Evolutionary conservation across 2,797 vertebrate genomes (phyloP).

Genomic region (Galaxias olidus): DNA sequence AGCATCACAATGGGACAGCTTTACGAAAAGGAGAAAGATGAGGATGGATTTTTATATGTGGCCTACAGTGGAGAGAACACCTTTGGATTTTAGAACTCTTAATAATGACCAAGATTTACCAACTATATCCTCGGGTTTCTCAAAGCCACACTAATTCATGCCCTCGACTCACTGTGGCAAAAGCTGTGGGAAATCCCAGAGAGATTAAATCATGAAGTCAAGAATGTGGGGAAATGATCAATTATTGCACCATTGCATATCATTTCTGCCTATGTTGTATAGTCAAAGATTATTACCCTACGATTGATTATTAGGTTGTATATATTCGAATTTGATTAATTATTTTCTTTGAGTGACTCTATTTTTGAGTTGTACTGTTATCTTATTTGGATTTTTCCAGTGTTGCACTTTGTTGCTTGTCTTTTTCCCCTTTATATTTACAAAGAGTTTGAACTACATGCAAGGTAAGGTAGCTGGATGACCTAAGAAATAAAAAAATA

Average conservation of each 20-base stretch:
- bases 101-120: slow-evolving; percentile 18
- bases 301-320: slow-evolving; percentile 43
- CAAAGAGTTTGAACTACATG: slow-evolving; percentile 65
- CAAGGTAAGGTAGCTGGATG: slow-evolving; percentile 81
- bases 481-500: slow-evolving; percentile 71
- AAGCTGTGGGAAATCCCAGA: slow-evolving; percentile 37
- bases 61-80: slow-evolving; percentile 99
- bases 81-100: slow-evolving; percentile 83
- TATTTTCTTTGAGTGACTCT: slow-evolving; percentile 45
- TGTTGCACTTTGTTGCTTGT: slow-evolving; percentile 54
- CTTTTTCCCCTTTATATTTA: slow-evolving; percentile 62
- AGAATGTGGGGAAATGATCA: slow-evolving; percentile 29
- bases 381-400: slow-evolving; percentile 33
- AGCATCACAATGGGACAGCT: slow-evolving; percentile 98
- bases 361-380: slow-evolving; percentile 44
- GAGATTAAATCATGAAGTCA: slow-evolving; percentile 31
- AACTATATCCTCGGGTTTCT: slow-evolving; percentile 12
- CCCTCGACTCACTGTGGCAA: slow-evolving; percentile 31
- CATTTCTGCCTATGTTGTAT: slow-evolving; percentile 43
- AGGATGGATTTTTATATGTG: slow-evolving; percentile 98
- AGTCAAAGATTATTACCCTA: slow-evolving; percentile 41
- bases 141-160: slow-evolving; percentile 11
- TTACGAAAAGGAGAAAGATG: slow-evolving; percentile 96
- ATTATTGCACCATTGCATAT: slow-evolving; percentile 28
- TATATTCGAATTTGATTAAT: slow-evolving; percentile 38